phyloP scores from a whole-genome alignment of 2,888 invertebrate species.

The Hedya salicella region DNA sequence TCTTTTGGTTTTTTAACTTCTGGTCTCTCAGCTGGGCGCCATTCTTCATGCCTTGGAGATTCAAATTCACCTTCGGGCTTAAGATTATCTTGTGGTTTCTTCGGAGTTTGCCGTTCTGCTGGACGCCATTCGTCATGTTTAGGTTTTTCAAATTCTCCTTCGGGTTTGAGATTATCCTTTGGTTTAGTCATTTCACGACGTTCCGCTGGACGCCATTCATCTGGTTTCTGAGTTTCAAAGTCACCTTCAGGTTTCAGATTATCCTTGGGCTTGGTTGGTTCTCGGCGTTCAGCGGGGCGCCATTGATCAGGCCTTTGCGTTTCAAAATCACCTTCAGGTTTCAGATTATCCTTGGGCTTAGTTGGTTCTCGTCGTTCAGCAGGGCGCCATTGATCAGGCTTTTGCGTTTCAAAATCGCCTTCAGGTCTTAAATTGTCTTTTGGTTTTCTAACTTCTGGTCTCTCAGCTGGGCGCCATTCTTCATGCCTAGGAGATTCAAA shows the following conservation, averaged over 20 bases:
- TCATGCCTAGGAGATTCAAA: conserved; percentile 78
- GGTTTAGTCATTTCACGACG: conserved; percentile 61
- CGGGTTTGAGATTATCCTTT: conserved; percentile 79
- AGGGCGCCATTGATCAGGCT: conserved; percentile 69
- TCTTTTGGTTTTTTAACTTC: conserved; percentile 74
- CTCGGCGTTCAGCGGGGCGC: conserved; percentile 67
- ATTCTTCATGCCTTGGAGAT: conserved; percentile 44
- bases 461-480: conserved; percentile 73
- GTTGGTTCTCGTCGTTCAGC: conserved; percentile 66
- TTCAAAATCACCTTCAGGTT: conserved; percentile 81
- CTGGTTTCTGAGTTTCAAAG: conserved; percentile 66
- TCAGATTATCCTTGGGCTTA: conserved; percentile 77
- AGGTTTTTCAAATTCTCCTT: conserved; percentile 84
- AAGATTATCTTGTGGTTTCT: conserved; percentile 71
- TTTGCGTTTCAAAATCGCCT: conserved; percentile 75
- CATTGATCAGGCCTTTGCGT: conserved; percentile 60
- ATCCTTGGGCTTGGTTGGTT: conserved; percentile 60
- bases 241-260: conserved; percentile 74
- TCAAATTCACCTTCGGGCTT: conserved; percentile 54
- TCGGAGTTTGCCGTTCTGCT: conserved; percentile 66
- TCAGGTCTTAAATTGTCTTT: conserved; percentile 84
- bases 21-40: conserved; percentile 64
- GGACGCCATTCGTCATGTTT: conserved; percentile 77
- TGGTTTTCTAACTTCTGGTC: conserved; percentile 60
- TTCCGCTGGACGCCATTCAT: conserved; percentile 59